Evolutionary conservation across 1,140 invertebrate genomes (phyloP), one percentile per base, ranked within the genome.

Genomic region (Apis florea): DNA sequence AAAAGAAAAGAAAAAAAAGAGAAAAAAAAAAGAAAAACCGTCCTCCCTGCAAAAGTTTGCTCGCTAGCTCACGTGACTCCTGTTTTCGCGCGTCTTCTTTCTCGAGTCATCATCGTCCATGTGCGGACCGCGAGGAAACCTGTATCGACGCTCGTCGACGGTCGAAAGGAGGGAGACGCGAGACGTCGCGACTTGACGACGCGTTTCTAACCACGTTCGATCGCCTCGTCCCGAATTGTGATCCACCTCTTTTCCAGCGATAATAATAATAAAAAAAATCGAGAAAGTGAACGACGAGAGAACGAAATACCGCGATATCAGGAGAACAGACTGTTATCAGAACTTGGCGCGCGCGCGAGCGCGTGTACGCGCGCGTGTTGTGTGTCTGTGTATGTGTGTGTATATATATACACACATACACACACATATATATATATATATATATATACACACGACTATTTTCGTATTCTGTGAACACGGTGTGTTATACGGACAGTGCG

Each of bases 91-190:
- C 71, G 49, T 77, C 51, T 56, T 40, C 17, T n/a, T 56, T 40
- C 17, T n/a, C 58, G 66, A 58, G 21, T 56, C 63, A 40, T 79
- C 67, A 40, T 79, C 67, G 73, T 77, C 68, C 84, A 77, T 81
- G 73, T 80, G 81, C 54, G 58, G 58, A 40, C 24, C 71, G 71
- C 63, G 71, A 70, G 71, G 56, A 75, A 63, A 49, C 3, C 58
- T 58, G 66, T 49, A 61, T 56, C 77, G 64, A 31, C 31, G 71
- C 21, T 74, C 56, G 64, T 74, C 78, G 71, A 69, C 82, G 77
- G 54, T 63, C 70, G 40, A 75, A n/a, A 64, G 70, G 51, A 69
- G 66, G 66, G 71, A 80, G 58, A 79, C 40, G 53, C 70, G 21
- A 51, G 61, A 53, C 53, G 53, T 79, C 68, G 75, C 68, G 68